Percentiles rank a stretch among this genome's conserved stretches.
These are phyloP conservation scores for Pachycephala philippinensis DNA, from an alignment of 2,113 vertebrate genomes.

Conservation along the genomic window DNA sequence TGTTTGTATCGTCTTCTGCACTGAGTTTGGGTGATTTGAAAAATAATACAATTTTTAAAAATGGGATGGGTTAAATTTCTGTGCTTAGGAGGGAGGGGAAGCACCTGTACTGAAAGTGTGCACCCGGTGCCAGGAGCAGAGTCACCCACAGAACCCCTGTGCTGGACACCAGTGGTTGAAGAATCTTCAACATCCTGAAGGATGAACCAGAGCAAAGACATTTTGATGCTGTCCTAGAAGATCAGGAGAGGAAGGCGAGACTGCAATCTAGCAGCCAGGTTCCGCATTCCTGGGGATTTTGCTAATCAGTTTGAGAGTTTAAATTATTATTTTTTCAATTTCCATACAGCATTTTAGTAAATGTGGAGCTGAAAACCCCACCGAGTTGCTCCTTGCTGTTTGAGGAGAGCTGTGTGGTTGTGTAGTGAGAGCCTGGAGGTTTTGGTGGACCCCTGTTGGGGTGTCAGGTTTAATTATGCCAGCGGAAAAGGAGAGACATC, in stretches of 20 bases:
- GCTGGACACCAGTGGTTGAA: background rate
- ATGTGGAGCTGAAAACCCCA: background rate
- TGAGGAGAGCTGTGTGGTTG: background rate
- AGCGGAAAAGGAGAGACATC: background rate
- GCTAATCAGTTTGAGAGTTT: background rate
- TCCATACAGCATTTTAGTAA: background rate
- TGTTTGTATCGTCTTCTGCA: background rate
- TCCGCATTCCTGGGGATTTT: background rate
- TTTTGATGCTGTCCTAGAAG: background rate
- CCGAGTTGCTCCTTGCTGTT: fast-evolving
- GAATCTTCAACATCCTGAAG: background rate
- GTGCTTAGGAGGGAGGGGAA: background rate
- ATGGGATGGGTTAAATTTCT: background rate
- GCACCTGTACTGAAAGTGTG: background rate
- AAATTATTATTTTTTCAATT: background rate
- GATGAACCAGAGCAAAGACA: background rate
- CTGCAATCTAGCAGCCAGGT: background rate
- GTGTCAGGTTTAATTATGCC: background rate
- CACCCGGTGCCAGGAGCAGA: fast-evolving
- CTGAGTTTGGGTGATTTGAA: background rate
- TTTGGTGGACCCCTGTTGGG: background rate
- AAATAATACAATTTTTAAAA: background rate
- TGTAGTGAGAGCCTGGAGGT: background rate
- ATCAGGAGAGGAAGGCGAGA: background rate
- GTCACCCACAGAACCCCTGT: background rate